These are phyloP conservation scores for Cephalotes varians DNA, from an alignment of 2,888 invertebrate genomes.

Conservation along the genomic window DNA sequence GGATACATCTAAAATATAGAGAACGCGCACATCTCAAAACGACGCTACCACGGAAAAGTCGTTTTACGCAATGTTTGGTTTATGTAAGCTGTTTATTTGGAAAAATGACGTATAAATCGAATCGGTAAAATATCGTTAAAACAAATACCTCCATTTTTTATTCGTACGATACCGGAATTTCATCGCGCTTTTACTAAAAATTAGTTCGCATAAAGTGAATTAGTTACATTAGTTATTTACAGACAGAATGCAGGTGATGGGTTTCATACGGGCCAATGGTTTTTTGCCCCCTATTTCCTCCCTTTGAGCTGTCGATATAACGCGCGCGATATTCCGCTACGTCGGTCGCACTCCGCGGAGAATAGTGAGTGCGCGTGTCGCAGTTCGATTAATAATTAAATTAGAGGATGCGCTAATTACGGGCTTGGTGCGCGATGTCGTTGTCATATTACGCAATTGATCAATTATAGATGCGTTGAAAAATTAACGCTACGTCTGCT, in stretches of 20 bases:
- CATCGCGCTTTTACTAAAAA: conserved; percentile 4
- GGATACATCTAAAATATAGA: background rate
- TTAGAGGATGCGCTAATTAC: conserved; percentile 69
- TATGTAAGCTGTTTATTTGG: conserved; percentile 26
- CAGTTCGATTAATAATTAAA: conserved; percentile 73
- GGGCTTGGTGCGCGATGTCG: conserved; percentile 32
- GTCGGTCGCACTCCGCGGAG: conserved; percentile 38
- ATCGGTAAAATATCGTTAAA: conserved; percentile 24
- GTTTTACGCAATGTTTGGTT: conserved; percentile 23
- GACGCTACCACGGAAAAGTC: conserved; percentile 12
- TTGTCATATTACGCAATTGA: conserved; percentile 42
- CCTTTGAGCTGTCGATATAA: conserved; percentile 52
- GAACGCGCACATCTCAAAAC: conserved; percentile 12
- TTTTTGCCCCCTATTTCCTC: conserved; percentile 51
- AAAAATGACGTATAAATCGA: conserved; percentile 27
- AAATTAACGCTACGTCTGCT: conserved; percentile 40
- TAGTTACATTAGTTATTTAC: conserved; percentile 39
- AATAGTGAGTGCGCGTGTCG: conserved; percentile 51
- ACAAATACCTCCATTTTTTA: background rate
- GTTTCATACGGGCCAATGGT: conserved; percentile 61
- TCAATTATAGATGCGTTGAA: conserved; percentile 58
- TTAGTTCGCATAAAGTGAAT: conserved; percentile 7
- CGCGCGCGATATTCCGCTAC: conserved; percentile 59
- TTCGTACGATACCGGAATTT: background rate
- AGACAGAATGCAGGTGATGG: conserved; percentile 29